Evolutionary conservation across 2,113 vertebrate genomes (phyloP).

Genomic region (Galemys pyrenaicus): DNA sequence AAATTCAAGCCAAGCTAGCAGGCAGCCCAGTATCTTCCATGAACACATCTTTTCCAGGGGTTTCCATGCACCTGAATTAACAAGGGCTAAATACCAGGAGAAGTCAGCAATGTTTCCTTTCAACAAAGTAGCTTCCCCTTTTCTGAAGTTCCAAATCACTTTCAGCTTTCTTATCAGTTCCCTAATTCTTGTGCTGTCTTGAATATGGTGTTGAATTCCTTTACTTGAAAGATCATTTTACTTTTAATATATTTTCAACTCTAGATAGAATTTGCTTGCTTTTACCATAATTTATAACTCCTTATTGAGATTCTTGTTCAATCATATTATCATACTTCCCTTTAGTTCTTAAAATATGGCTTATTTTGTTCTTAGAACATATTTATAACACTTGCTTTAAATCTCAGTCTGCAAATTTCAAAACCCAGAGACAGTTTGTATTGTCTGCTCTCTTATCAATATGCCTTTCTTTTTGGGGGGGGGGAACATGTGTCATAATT

Average conservation of each 20-base stretch:
- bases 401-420: background rate
- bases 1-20: background rate
- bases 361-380: background rate
- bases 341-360: background rate
- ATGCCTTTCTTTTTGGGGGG: background rate
- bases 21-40: background rate
- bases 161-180: background rate
- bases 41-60: background rate
- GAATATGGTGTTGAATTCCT: background rate
- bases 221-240: background rate
- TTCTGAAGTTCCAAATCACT: background rate
- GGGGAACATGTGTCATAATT: background rate
- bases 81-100: background rate
- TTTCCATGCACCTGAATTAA: background rate
- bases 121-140: background rate
- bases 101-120: background rate
- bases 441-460: background rate
- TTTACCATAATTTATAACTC: background rate
- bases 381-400: background rate
- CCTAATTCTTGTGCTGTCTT: background rate
- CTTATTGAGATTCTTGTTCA: background rate
- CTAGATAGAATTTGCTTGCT: background rate
- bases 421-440: background rate
- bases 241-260: background rate
- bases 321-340: background rate